Evolutionary conservation across 1,140 invertebrate genomes (phyloP), one percentile per base, ranked within the genome.

Genomic region (Drosophila leontia): DNA sequence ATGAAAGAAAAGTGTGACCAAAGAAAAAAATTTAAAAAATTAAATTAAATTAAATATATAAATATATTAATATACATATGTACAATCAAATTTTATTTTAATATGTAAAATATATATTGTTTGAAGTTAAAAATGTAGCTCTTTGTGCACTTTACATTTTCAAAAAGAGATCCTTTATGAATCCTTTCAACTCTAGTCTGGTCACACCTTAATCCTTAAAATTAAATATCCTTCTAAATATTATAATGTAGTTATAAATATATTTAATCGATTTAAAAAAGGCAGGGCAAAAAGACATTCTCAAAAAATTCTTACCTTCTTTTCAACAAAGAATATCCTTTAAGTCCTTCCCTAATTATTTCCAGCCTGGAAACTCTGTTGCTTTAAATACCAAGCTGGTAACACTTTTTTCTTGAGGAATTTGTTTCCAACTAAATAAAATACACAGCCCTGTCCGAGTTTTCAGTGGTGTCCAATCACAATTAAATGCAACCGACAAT

Each of bases 401-500:
- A 26, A 69, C 41, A 42, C 44, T 64, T 26, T 44, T 39, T 15
- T 42, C 6, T 12, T 17, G 6, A 42, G 17, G 13, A 35, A 23
- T 41, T 9, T 0, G 37, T 35, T 29, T 19, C n/a, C 23, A 29
- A 29, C 26, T 29, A 29, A 29, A 1, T n/a, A 5, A 34, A n/a
- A 7, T 39, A 29, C 39, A 68, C 39, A 17, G 26, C n/a, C 32
- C 13, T 7, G 34, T 13, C 48, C n/a, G 19, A 47, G 63, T 61
- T 76, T 79, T 55, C 53, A 65, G 68, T 61, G 56, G 55, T 55
- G 77, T 77, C 84, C 84, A 87, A 87, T 87, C 84, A 88, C 84
- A 90, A 87, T 87, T 84, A 87, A 87, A 87, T 88, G 80, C 83
- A 86, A 77, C 76, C 82, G 64, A 86, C 82, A 87, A 88, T 87